Percentiles rank a stretch among this genome's conserved stretches.
Evolutionary conservation across 2,888 invertebrate species (phyloP).

Genomic region (Electrophaes corylata): DNA sequence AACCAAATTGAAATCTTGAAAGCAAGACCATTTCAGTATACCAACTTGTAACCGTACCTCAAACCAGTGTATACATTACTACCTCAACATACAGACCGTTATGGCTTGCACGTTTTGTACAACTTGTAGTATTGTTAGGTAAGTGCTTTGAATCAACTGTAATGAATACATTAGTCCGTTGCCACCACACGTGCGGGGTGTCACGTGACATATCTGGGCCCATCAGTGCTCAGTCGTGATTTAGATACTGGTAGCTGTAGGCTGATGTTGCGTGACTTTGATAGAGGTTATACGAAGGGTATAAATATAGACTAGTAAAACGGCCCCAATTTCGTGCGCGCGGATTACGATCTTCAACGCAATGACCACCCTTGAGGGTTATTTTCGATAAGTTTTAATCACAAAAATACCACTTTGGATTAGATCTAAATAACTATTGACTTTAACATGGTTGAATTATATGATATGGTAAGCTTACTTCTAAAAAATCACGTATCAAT

Average conservation of each 20-base stretch:
- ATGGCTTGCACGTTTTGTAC: conserved; percentile 23
- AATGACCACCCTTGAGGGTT: not conserved
- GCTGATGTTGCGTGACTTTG: conserved; percentile 36
- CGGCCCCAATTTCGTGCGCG: not conserved
- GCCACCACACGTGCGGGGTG: conserved; percentile 25
- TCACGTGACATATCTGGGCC: conserved; percentile 33
- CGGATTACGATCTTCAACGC: not conserved
- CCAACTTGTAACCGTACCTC: conserved; percentile 14
- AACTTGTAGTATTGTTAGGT: conserved; percentile 35
- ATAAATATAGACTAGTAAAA: not conserved
- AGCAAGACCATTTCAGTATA: conserved; percentile 20
- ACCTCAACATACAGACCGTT: conserved; percentile 13
- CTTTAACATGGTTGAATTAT: too few relatives aligned
- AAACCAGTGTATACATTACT: conserved; percentile 17
- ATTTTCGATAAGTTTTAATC: too few relatives aligned
- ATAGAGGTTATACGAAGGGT: conserved; percentile 24
- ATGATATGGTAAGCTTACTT: too few relatives aligned
- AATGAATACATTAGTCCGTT: conserved; percentile 42
- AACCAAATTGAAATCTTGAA: conserved; percentile 15
- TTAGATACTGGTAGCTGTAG: conserved; percentile 30
- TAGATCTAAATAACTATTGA: too few relatives aligned
- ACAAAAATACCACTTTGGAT: too few relatives aligned
- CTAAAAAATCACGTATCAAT: too few relatives aligned
- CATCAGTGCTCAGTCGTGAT: conserved; percentile 33
- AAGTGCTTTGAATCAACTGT: conserved; percentile 38